Base-by-base conservation (phyloP, 2,888 invertebrate genomes). In the Oxyteleia sp. region DNA sequence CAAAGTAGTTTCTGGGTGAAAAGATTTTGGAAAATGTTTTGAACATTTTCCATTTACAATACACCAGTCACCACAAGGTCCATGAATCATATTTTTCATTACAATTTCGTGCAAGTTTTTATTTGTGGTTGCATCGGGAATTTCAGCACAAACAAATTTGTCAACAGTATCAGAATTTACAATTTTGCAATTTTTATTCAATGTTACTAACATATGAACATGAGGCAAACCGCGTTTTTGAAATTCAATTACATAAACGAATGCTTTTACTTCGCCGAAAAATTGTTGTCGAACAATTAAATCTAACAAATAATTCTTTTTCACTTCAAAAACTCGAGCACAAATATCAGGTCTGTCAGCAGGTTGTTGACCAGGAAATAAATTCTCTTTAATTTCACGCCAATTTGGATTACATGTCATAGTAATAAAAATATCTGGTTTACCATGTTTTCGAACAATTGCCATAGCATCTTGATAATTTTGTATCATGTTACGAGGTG, bases 351-450 rank as follows among this genome's bases (percentile, higher is more conserved):
- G 45, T 16, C 45, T 45, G 16, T 45, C 45, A 16, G 38, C 2
- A n/a, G 38, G n/a, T 38, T 38, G 38, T 38, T 38, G 38, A n/a
- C 38, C 38, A n/a, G 38, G 38, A n/a, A 38, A 7, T n/a, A 38
- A 38, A 38, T 38, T 38, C n/a, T 38, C 23, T 23, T 5, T 23
- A 4, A 23, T 23, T 23, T 23, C 23, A 5, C 23, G 23, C 23
- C 23, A 23, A 23, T 23, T 23, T 5, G 23, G 23, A 5, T 23
- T 23, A 5, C 23, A 23, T 23, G 23, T 23, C 23, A 38, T 38
- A 2, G 38, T 38, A n/a, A 38, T 11, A n/a, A 38, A 38, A n/a
- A 38, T 11, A n/a, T 38, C 38, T 3, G 38, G 38, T n/a, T 38
- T 38, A 38, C 38, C 38, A n/a, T 38, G n/a, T n/a, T 38, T 38